Conservation (phyloP, 2,888 invertebrate species). For the Chelonus formosanus region DNA sequence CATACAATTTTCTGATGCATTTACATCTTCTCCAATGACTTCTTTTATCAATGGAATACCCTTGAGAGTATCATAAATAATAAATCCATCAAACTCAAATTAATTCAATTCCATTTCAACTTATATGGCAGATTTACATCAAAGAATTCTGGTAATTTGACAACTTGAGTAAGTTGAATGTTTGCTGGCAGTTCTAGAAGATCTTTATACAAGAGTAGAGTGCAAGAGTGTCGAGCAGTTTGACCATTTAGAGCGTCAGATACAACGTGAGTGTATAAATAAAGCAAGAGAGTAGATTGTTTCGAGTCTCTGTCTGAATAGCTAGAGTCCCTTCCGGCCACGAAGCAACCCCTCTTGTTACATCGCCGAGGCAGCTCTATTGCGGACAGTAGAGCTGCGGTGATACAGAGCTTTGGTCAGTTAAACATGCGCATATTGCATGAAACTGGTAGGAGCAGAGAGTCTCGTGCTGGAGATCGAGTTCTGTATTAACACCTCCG, state of each 20-base stretch:
- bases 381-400: conserved; percentile 41
- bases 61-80: too few species aligned
- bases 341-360: conserved; percentile 16
- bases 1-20: neutral
- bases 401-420: conserved; percentile 61
- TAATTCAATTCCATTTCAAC: too few species aligned
- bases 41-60: too few species aligned
- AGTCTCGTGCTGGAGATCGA: conserved; percentile 54
- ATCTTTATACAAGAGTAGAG: neutral
- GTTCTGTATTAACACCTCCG: conserved; percentile 65
- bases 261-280: conserved; percentile 30
- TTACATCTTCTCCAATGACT: too few species aligned
- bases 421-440: conserved; percentile 66
- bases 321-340: conserved; percentile 30
- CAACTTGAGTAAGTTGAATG: too few species aligned
- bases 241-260: conserved; percentile 8
- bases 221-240: conserved; percentile 8
- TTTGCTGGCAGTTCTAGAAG: too few species aligned
- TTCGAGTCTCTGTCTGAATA: conserved; percentile 15
- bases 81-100: too few species aligned
- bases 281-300: conserved; percentile 24
- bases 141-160: too few species aligned
- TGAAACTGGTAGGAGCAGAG: conserved; percentile 62
- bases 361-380: conserved; percentile 39
- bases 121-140: too few species aligned